phyloP scores from a whole-genome alignment of 2,888 invertebrate genomes.

The Athripsodes cinereus region DNA sequence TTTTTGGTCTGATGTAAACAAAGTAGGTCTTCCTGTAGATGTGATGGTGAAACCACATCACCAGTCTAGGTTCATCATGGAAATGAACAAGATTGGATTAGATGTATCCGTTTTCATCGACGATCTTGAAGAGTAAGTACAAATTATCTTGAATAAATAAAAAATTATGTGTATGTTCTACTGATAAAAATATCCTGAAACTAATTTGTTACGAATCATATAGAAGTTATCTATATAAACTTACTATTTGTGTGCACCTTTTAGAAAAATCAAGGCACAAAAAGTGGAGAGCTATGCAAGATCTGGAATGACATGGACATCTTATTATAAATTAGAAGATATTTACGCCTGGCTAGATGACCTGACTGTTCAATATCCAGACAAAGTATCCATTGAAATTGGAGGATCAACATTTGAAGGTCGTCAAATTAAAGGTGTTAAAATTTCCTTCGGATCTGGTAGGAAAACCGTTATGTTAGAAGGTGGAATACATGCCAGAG shows the following conservation, averaged over 20 bases:
- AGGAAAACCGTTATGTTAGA: constrained; percentile 58
- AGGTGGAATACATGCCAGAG: constrained; percentile 59
- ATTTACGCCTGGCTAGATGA: constrained; percentile 56
- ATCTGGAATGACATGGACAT: constrained; percentile 47
- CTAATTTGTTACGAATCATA: no score
- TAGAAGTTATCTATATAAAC: no score
- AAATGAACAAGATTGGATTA: constrained; percentile 36
- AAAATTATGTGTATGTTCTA: no score
- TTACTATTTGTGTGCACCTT: no score
- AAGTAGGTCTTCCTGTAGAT: constrained; percentile 42
- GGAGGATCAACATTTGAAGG: constrained; percentile 57
- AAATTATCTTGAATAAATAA: no score
- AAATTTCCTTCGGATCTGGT: constrained; percentile 39
- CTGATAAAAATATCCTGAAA: no score
- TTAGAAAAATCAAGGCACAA: constrained; percentile 12
- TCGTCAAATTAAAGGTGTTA: constrained; percentile 52
- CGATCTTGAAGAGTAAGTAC: constrained; percentile 48
- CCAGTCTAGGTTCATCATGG: constrained; percentile 39
- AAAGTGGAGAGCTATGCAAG: constrained; percentile 3
- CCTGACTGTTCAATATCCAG: constrained; percentile 42
- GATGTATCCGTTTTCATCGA: constrained; percentile 39
- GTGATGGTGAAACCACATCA: constrained; percentile 45
- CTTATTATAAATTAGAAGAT: constrained; percentile 53
- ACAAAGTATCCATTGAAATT: constrained; percentile 42
- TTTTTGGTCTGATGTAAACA: constrained; percentile 44